A percentile compares a stretch with the other conserved stretches of the same genome.
Conservation (phyloP, 2,888 invertebrate genomes). For the Tenthredo amoena region DNA sequence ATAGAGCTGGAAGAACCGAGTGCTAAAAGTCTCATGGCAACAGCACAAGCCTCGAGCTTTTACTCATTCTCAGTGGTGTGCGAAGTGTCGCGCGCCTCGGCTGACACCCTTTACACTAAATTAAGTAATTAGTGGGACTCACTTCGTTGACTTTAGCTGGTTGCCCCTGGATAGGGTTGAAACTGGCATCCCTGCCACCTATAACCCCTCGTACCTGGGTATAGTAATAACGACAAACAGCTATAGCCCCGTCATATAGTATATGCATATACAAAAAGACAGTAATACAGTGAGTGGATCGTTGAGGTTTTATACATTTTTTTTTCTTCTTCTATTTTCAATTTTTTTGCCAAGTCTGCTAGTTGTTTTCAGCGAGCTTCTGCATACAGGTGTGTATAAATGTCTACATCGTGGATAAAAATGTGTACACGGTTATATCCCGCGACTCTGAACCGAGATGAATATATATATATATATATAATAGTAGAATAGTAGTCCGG, state of each 20-base stretch:
- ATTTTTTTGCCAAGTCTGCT: background rate
- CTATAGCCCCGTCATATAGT: background rate
- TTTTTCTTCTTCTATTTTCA: background rate
- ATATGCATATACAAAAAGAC: background rate
- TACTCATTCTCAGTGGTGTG: constrained; percentile 19
- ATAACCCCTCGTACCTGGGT: constrained; percentile 7
- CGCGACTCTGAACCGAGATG: background rate
- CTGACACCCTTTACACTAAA: constrained; percentile 46
- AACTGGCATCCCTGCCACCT: background rate
- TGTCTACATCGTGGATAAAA: background rate
- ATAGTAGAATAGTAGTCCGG: background rate
- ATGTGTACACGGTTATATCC: background rate
- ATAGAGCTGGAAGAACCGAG: background rate
- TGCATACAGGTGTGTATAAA: background rate
- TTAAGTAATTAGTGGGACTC: constrained; percentile 46
- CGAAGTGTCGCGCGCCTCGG: constrained; percentile 21
- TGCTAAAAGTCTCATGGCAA: background rate
- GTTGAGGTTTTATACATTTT: background rate
- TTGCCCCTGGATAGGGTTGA: constrained; percentile 28
- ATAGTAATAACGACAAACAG: constrained; percentile 12
- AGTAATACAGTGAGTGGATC: constrained; percentile 6
- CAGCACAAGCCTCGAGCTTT: background rate
- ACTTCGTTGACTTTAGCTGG: constrained; percentile 44
- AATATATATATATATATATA: constrained; percentile 1
- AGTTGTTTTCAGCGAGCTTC: background rate